Conservation (phyloP, 1,140 invertebrate species). For the Grapholita molesta region DNA sequence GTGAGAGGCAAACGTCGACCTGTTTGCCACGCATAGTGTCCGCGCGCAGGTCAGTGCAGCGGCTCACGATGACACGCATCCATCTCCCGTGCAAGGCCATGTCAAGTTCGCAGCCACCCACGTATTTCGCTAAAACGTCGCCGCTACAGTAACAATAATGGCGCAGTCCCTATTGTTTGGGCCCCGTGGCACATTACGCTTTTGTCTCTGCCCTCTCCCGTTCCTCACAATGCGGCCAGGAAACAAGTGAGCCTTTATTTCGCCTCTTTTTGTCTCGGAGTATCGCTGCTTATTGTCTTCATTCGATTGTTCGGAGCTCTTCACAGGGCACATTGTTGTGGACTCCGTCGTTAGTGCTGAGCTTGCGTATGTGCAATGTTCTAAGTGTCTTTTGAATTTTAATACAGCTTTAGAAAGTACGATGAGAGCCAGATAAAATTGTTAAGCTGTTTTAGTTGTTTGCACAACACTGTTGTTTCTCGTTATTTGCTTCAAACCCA, state of each 20-base stretch:
- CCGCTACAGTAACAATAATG: slow-evolving; percentile 77
- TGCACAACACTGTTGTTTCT: slow-evolving; percentile 32
- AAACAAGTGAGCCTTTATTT: slow-evolving; percentile 78
- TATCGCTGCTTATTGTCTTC: slow-evolving; percentile 78
- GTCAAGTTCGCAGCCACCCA: slow-evolving; percentile 72
- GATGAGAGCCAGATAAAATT: neutral
- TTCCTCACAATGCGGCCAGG: slow-evolving; percentile 76
- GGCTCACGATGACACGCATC: neutral
- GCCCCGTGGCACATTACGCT: slow-evolving; percentile 75
- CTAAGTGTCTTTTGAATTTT: slow-evolving; percentile 74
- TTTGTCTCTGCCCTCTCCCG: slow-evolving; percentile 76
- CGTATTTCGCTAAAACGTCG: slow-evolving; percentile 69
- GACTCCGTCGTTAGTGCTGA: slow-evolving; percentile 74
- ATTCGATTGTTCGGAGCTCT: slow-evolving; percentile 77
- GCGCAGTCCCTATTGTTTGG: slow-evolving; percentile 73
- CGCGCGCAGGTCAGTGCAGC: neutral
- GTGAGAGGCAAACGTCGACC: neutral
- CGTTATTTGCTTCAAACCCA: slow-evolving; percentile 37
- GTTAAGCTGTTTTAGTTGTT: neutral
- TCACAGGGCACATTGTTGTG: slow-evolving; percentile 76
- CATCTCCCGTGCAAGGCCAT: slow-evolving; percentile 53
- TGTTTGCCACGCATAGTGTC: neutral
- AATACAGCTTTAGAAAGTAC: slow-evolving; percentile 46
- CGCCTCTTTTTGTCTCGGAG: slow-evolving; percentile 77
- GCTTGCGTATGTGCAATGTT: slow-evolving; percentile 73